Evolutionary conservation across 2,888 invertebrate species (phyloP).

Genomic region (Xestia xanthographa): DNA sequence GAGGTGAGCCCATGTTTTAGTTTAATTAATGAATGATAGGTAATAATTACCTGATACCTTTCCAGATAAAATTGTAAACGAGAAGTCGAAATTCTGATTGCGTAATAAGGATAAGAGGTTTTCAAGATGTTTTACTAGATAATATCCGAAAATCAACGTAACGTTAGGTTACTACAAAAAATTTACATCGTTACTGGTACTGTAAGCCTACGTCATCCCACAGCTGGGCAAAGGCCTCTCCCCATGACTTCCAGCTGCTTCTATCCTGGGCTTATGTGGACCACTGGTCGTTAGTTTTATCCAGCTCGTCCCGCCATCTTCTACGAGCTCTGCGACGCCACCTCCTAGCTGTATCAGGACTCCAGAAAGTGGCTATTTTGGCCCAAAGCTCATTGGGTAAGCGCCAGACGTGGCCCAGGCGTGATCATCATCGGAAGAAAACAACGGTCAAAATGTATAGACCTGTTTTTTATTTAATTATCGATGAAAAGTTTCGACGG

Average conservation of each 20-base stretch:
- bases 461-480: too few species aligned
- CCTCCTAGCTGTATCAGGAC: background rate
- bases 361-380: background rate
- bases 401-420: too few species aligned
- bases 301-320: background rate
- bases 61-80: background rate
- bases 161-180: too few species aligned
- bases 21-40: background rate
- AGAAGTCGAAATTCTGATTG: too few species aligned
- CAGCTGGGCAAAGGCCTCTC: background rate
- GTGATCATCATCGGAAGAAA: too few species aligned
- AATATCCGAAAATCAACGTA: too few species aligned
- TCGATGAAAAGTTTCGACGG: too few species aligned
- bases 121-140: too few species aligned
- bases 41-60: background rate
- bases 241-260: background rate
- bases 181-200: background rate
- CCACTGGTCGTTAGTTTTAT: background rate
- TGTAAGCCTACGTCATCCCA: background rate
- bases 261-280: background rate
- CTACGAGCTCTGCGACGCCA: background rate
- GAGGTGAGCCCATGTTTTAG: background rate
- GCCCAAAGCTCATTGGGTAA: background rate
- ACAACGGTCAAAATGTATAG: too few species aligned
- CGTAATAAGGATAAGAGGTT: too few species aligned